A percentile compares a stretch with the other conserved stretches of the same genome.
Evolutionary conservation across 2,888 invertebrate species (phyloP).

Genomic region (Hybos culiciformis): DNA sequence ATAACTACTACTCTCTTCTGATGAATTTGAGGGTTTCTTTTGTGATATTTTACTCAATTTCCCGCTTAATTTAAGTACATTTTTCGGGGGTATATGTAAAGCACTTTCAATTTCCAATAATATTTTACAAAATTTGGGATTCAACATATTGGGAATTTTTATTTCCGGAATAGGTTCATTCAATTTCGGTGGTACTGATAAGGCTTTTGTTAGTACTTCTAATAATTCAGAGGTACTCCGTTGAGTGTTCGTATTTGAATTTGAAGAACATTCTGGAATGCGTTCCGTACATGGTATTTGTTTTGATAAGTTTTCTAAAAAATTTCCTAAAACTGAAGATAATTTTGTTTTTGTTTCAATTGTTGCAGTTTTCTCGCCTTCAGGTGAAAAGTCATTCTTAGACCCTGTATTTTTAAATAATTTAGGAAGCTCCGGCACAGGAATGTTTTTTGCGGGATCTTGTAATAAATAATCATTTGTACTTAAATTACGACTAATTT

Average conservation of each 20-base stretch:
- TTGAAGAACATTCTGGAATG: neutral
- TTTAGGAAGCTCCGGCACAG: neutral
- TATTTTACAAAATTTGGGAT: constrained; percentile 26
- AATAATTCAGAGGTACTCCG: constrained; percentile 27
- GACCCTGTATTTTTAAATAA: no score
- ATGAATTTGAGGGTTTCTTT: constrained; percentile 20
- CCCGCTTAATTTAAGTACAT: constrained; percentile 25
- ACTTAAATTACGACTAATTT: constrained; percentile 30
- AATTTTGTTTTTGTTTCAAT: neutral
- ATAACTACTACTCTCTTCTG: constrained; percentile 43
- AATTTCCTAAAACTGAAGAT: neutral
- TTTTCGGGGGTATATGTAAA: constrained; percentile 40
- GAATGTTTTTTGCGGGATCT: neutral
- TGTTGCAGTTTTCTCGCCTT: neutral
- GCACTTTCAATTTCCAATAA: constrained; percentile 43
- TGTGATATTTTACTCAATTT: constrained; percentile 25
- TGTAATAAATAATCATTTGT: neutral
- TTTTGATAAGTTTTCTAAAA: constrained; percentile 1
- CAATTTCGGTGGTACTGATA: constrained; percentile 13
- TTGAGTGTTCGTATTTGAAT: no score
- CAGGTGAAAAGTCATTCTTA: neutral
- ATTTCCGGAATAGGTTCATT: no score
- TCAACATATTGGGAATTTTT: neutral
- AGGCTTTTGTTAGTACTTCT: constrained; percentile 30
- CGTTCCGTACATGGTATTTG: neutral